Base-by-base conservation (phyloP, 1,140 invertebrate species). In the Atta texana region DNA sequence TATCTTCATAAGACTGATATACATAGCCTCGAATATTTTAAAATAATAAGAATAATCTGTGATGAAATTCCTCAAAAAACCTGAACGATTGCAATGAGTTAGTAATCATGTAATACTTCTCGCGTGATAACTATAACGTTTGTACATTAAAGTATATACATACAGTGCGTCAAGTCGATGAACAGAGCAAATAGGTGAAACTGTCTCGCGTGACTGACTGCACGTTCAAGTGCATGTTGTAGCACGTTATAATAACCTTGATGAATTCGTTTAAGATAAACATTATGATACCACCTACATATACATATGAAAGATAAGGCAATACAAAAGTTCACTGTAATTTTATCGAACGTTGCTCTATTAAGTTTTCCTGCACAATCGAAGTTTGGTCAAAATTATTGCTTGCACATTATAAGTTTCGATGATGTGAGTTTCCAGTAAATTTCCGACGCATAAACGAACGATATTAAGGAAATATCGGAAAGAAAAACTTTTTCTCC, bases 401-500 rank as follows among this genome's bases (percentile, higher is more conserved):
- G 72, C 59, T 24, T 39, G 49, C 24, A 49, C 64, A 10, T 63
- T 5, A 57, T 64, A 64, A 85, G 74, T 66, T 78, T 77, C 39
- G 57, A 34, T 39, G 49, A 21, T 63, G 57, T 18, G 24, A 78
- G 8, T 64, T 77, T 44, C 14, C 7, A n/a, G 59, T 55, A 34
- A 85, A 78, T 39, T 78, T 85, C 44, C 28, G 18, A 49, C 31
- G 53, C 31, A 44, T 44, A 12, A 21, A 64, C 61, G 57, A n/a
- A n/a, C 49, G 57, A 63, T 64, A 49, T 81, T 64, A 44, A 51
- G 53, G n/a, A 85, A 64, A 69, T 87, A 76, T 74, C 10, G 66
- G 55, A 8, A 14, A 31, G 7, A 53, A 12, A 74, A 89, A 85
- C 77, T 89, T 81, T 84, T 90, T 87, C 59, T 21, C 31, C 18